Percentiles rank a stretch among this genome's conserved stretches.
These are phyloP conservation scores for Tetragonisca angustula DNA, from an alignment of 2,888 invertebrate genomes.

Conservation along the genomic window DNA sequence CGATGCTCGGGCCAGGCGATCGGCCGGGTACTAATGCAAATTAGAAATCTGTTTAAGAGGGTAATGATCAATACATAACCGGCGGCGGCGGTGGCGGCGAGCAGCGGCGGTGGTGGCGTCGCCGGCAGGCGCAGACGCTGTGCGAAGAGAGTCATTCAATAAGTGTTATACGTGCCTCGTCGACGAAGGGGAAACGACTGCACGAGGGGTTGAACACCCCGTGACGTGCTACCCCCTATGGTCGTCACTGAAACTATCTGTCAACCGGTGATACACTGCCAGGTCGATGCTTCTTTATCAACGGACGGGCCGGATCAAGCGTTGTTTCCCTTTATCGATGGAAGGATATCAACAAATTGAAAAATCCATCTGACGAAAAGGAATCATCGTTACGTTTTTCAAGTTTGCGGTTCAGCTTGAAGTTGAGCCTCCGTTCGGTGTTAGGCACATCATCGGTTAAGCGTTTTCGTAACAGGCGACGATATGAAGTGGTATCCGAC, in stretches of 20 bases:
- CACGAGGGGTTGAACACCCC: slow-evolving; percentile 63
- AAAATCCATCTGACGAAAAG: neutral
- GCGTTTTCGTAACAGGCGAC: too few species aligned
- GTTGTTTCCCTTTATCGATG: slow-evolving; percentile 46
- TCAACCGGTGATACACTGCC: slow-evolving; percentile 36
- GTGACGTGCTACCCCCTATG: slow-evolving; percentile 80
- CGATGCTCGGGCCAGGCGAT: slow-evolving; percentile 68
- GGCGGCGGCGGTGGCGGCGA: slow-evolving; percentile 64
- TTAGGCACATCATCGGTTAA: too few species aligned
- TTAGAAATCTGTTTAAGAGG: slow-evolving; percentile 82
- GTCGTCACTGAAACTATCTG: slow-evolving; percentile 74
- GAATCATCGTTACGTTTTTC: neutral
- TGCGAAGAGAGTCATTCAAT: slow-evolving; percentile 73
- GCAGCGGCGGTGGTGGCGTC: too few species aligned
- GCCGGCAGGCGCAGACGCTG: slow-evolving; percentile 81
- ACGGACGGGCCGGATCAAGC: slow-evolving; percentile 43
- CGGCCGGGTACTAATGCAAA: slow-evolving; percentile 79
- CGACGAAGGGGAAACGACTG: slow-evolving; percentile 60
- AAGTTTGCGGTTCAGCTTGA: neutral
- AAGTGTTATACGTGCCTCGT: slow-evolving; percentile 69
- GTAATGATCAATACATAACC: slow-evolving; percentile 83
- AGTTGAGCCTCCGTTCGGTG: neutral
- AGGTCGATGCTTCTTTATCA: slow-evolving; percentile 75
- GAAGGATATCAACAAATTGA: slow-evolving; percentile 13
- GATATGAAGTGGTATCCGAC: too few species aligned